A percentile compares a stretch with the other conserved stretches of the same genome.
These are phyloP conservation scores for Oryctes rhinoceros DNA, from an alignment of 1,140 invertebrate genomes.

Conservation along the genomic window DNA sequence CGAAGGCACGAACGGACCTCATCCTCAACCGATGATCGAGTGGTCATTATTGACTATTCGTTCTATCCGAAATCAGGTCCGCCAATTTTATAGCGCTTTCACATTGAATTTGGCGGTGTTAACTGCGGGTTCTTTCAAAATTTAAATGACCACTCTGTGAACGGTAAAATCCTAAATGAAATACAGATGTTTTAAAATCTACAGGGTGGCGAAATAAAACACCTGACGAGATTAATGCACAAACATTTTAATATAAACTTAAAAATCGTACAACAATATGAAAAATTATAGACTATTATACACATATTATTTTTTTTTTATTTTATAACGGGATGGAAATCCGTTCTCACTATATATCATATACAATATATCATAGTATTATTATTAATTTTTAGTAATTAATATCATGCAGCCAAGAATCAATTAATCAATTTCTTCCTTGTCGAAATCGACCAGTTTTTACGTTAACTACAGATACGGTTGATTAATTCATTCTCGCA, in stretches of 20 bases:
- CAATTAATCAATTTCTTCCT: not conserved
- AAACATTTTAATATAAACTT: conserved; percentile 85
- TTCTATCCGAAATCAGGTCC: no score
- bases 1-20: no score
- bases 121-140: no score
- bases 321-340: conserved; percentile 68
- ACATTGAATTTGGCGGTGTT: no score
- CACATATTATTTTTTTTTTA: conserved; percentile 63
- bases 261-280: conserved; percentile 84
- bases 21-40: no score
- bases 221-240: conserved; percentile 65
- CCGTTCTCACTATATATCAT: conserved; percentile 69
- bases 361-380: conserved; percentile 21
- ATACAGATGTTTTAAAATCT: no score
- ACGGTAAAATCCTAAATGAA: no score
- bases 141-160: no score
- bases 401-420: not conserved
- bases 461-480: no score
- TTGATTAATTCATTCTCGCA: not conserved
- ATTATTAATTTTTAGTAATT: conserved; percentile 21
- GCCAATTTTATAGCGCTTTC: no score
- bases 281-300: conserved; percentile 81
- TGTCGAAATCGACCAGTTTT: not conserved
- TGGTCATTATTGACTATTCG: no score
- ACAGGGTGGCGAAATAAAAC: conserved; percentile 26